Base-by-base conservation (phyloP, 2,888 invertebrate species). In the Dione juno region DNA sequence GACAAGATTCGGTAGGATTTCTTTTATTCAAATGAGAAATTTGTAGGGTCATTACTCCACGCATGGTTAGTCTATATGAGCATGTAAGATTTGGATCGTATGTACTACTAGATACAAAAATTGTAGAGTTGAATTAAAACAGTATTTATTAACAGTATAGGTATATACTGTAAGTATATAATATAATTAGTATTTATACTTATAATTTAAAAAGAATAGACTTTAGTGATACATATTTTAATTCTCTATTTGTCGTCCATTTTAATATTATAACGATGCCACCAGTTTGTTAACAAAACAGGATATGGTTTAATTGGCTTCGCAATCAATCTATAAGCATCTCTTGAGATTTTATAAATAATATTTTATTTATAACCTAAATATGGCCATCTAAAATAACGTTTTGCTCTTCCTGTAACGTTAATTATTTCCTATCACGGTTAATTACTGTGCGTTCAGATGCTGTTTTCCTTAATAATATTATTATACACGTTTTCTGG, bases 381-480 rank as follows among this genome's bases (percentile, higher is more conserved):
- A 37, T n/a, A 57, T 40, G 16, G 11, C 37, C 16, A 40, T 57
- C 13, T 28, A 40, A 37, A 40, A 40, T 16, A 37, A 11, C 37
- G 11, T 37, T 57, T 16, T 57, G 7, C 37, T 40, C 37, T 40
- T 61, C 11, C 11, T 61, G 21, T 61, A n/a, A 28, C 43, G 7
- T 61, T 43, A 61, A 45, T 45, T 16, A 35, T n/a, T 61, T 61
- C 35, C 45, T 45, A 13, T 61, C 43, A 28, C 28, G 10, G 75
- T 75, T 82, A 87, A 88, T 85, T 83, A 80, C 79, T 76, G 78
- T 77, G 74, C 63, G 75, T 77, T 80, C 77, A 77, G 76, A 76
- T 71, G 77, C 63, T 75, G 78, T 83, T 85, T 79, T 82, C 43
- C 52, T 66, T 67, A 66, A 69, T 53, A 61, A 37, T 43, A 67